phyloP scores from a whole-genome alignment of 2,888 invertebrate genomes.

The Tachina lurida region DNA sequence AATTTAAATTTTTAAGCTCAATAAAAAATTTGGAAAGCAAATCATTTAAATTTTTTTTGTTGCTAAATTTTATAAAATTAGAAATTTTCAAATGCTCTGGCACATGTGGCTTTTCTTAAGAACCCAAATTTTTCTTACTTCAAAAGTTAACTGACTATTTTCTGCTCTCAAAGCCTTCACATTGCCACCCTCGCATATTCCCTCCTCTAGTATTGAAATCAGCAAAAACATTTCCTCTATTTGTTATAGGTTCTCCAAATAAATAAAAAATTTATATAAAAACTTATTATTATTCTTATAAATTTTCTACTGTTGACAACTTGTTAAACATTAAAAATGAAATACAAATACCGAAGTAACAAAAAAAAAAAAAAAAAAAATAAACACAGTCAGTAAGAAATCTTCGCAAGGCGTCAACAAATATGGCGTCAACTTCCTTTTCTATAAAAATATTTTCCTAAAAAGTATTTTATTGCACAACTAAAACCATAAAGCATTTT shows the following conservation, averaged over 20 bases:
- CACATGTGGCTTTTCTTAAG: too few relatives aligned
- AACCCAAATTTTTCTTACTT: too few relatives aligned
- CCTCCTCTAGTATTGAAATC: background rate
- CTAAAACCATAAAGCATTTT: constrained; percentile 8
- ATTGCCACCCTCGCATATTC: background rate
- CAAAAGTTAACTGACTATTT: too few relatives aligned
- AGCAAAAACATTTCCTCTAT: constrained; percentile 41
- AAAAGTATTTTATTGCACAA: constrained; percentile 42
- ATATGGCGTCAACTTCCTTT: constrained; percentile 70
- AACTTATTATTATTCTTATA: constrained; percentile 51
- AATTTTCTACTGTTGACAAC: constrained; percentile 54
- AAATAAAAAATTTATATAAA: background rate
- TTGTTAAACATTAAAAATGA: constrained; percentile 59
- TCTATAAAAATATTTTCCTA: constrained; percentile 10
- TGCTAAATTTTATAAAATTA: too few relatives aligned
- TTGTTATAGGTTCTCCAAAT: constrained; percentile 9
- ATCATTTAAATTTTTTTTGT: too few relatives aligned
- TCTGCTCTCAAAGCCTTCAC: background rate
- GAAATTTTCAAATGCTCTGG: too few relatives aligned
- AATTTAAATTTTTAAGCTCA: too few relatives aligned
- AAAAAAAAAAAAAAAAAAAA: constrained; percentile 11
- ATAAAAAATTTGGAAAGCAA: too few relatives aligned
- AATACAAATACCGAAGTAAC: background rate
- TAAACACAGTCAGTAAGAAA: constrained; percentile 26
- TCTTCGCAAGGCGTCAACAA: constrained; percentile 65